These are phyloP conservation scores for Odontocerum albicorne DNA, from an alignment of 2,888 invertebrate species.

Conservation along the genomic window DNA sequence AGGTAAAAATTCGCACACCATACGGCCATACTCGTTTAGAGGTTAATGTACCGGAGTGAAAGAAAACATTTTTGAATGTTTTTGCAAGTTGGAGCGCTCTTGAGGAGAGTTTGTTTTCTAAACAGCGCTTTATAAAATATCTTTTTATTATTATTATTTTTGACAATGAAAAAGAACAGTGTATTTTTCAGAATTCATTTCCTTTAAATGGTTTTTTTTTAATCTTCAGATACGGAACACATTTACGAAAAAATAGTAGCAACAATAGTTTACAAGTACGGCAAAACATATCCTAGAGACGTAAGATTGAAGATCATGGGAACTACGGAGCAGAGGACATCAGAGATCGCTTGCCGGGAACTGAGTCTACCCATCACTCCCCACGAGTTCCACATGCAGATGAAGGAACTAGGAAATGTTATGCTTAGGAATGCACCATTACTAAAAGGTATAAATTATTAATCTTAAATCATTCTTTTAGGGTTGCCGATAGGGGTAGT, in stretches of 20 bases:
- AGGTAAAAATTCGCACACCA: no score
- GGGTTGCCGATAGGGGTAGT: no score
- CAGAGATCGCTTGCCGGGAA: constrained; percentile 68
- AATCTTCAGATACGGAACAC: constrained; percentile 74
- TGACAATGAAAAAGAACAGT: background rate
- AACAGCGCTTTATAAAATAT: no score
- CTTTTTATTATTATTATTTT: background rate
- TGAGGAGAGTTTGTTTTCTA: no score
- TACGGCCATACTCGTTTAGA: no score
- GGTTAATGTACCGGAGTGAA: no score
- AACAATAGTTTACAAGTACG: constrained; percentile 69
- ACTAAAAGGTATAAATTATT: constrained; percentile 78
- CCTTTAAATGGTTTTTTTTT: constrained; percentile 25
- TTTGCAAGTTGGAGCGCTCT: no score
- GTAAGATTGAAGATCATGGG: constrained; percentile 78
- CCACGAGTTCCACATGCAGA: constrained; percentile 65
- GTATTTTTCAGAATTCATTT: background rate
- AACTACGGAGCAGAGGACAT: constrained; percentile 68
- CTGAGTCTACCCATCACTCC: constrained; percentile 68
- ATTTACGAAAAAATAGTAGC: constrained; percentile 76
- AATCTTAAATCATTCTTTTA: no score
- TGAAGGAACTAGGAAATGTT: constrained; percentile 60
- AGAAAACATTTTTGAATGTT: background rate
- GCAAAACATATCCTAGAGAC: constrained; percentile 77
- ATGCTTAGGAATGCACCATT: constrained; percentile 64